Conservation (phyloP, 1,140 invertebrate species). For the Drosophila repletoides region DNA sequence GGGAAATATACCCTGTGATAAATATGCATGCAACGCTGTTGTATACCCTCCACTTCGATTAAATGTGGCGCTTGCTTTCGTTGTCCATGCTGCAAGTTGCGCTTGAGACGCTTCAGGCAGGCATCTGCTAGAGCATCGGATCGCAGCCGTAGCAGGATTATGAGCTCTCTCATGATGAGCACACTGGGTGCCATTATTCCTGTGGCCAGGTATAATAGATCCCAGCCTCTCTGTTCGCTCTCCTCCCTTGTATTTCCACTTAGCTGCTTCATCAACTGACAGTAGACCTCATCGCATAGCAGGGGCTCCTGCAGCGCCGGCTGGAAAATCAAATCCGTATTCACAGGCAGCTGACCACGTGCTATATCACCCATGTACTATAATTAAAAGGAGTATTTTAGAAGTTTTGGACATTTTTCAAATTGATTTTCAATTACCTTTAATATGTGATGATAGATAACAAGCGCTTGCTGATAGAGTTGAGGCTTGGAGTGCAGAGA, state of each 20-base stretch:
- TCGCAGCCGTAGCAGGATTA: slow-evolving; percentile 90
- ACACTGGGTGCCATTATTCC: slow-evolving; percentile 91
- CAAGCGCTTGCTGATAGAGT: slow-evolving; percentile 88
- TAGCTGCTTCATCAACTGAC: slow-evolving; percentile 96
- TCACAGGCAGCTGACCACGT: slow-evolving; percentile 86
- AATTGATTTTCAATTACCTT: slow-evolving; percentile 84
- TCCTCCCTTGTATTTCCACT: slow-evolving; percentile 91
- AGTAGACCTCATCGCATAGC: slow-evolving; percentile 95
- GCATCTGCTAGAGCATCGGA: slow-evolving; percentile 90
- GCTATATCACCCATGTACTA: slow-evolving; percentile 97
- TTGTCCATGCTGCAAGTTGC: slow-evolving; percentile 89
- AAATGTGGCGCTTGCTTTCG: slow-evolving; percentile 95
- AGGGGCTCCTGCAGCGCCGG: slow-evolving; percentile 89
- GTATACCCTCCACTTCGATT: slow-evolving; percentile 97
- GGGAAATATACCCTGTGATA: slow-evolving; percentile 97
- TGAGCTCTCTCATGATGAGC: slow-evolving; percentile 84
- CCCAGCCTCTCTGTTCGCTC: slow-evolving; percentile 96
- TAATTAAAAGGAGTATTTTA: not conserved
- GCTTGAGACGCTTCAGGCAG: slow-evolving; percentile 91
- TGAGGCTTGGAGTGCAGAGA: slow-evolving; percentile 90
- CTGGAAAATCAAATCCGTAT: slow-evolving; percentile 94
- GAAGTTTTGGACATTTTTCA: not conserved
- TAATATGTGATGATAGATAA: slow-evolving; percentile 91
- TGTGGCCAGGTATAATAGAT: slow-evolving; percentile 95
- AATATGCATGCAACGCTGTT: slow-evolving; percentile 96